Evolutionary conservation across 2,797 vertebrate species (phyloP).

Genomic region (Poecilia gillii): DNA sequence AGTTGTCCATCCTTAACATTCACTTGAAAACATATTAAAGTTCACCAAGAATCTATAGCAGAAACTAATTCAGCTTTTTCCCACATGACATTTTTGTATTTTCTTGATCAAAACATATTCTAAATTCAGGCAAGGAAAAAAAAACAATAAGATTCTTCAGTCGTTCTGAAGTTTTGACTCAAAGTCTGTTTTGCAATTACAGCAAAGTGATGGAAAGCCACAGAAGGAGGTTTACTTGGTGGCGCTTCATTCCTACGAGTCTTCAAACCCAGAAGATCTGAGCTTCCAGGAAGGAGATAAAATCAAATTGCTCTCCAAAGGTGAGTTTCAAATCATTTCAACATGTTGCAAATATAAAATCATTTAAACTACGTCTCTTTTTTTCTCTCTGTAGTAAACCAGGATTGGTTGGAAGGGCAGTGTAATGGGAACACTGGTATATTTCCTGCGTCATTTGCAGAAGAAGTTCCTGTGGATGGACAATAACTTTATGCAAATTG

Average conservation of each 20-base stretch:
- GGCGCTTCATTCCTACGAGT: slow-evolving; percentile 87
- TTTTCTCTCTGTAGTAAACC: slow-evolving; percentile 84
- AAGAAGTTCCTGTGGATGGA: slow-evolving; percentile 55
- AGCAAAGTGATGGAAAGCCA: slow-evolving; percentile 17
- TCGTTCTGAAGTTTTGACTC: not conserved
- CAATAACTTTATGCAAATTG: slow-evolving; percentile 22
- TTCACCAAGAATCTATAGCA: not conserved
- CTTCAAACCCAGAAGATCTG: slow-evolving; percentile 90
- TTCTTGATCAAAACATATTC: not conserved
- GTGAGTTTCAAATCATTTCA: slow-evolving; percentile 62
- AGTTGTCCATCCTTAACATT: not conserved
- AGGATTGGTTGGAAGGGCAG: slow-evolving; percentile 93
- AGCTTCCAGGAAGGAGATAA: slow-evolving; percentile 86
- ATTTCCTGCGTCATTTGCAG: slow-evolving; percentile 90
- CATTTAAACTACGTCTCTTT: not conserved
- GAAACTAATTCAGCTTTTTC: not conserved
- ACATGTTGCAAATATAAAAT: not conserved
- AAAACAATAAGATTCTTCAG: not conserved
- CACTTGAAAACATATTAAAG: not conserved
- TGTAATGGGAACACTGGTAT: slow-evolving; percentile 90
- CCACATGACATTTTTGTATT: not conserved
- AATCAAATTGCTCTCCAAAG: slow-evolving; percentile 86
- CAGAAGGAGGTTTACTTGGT: slow-evolving; percentile 69
- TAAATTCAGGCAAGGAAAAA: not conserved
- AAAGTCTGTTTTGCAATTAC: slow-evolving; percentile 1